These are phyloP conservation scores for Pycnonotus jocosus DNA, from an alignment of 2,113 vertebrate genomes.

Conservation along the genomic window DNA sequence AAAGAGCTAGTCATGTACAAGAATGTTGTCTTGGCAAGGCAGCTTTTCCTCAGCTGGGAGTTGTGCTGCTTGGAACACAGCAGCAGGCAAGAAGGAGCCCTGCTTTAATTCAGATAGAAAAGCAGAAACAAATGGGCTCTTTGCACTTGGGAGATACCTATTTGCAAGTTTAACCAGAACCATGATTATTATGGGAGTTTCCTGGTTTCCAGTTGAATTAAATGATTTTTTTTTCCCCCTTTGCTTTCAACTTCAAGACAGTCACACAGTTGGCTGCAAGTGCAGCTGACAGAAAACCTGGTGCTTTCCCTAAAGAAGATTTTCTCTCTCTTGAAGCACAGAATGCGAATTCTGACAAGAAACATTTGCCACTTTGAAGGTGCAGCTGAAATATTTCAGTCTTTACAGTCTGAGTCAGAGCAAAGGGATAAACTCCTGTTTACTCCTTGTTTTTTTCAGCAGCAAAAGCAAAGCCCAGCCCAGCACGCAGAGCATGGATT, in stretches of 20 bases:
- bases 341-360: not conserved
- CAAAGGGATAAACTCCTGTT: not conserved
- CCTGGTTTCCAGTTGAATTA: not conserved
- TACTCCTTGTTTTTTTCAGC: not conserved
- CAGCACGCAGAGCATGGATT: not conserved
- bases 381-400: not conserved
- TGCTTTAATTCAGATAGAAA: not conserved
- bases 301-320: not conserved
- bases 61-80: slow-evolving; percentile 11
- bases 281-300: not conserved
- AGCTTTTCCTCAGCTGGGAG: slow-evolving; percentile 36
- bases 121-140: not conserved
- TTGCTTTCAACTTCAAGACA: not conserved
- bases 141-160: not conserved
- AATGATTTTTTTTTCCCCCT: not conserved
- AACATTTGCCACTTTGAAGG: not conserved
- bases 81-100: not conserved
- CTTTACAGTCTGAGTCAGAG: not conserved
- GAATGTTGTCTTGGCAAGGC: slow-evolving; percentile 58
- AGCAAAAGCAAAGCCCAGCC: not conserved
- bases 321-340: not conserved
- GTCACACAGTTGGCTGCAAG: not conserved
- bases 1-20: slow-evolving; percentile 63
- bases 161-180: not conserved
- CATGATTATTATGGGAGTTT: not conserved